Evolutionary conservation across 2,797 vertebrate species (phyloP), one percentile per base, ranked within the genome.

Genomic region (Melanotaenia boesemani): DNA sequence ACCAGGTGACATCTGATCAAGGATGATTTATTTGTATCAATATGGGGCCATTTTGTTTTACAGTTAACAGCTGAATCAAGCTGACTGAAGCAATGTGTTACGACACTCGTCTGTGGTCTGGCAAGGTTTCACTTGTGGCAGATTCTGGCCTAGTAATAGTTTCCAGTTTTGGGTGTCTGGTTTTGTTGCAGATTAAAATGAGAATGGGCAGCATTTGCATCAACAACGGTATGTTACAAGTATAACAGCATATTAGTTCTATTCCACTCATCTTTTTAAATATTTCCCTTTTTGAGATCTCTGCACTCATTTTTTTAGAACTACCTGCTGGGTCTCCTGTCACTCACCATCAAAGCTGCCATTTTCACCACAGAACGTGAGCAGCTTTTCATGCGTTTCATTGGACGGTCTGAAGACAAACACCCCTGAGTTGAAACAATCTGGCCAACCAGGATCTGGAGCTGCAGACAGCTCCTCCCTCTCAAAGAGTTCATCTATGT

Each of bases 361-460:
- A 26, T 96, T 94, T 88, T 98, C 96, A 0, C 88, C 82, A 65
- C 97, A 97, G 90, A 95, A 89, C 1, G 89, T 79, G 63, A 99
- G 82, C 59, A 99, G 94, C 78, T 96, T 94, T 72, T 91, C 91
- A 63, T 98, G 96, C 0, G 97, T 99, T 86, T 98, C 96, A 4
- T 95, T 89, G 70, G 97, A 98, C 67, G 98, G 98, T 13, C 80
- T 95, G 88, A 95, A 98, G 80, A 98, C 97, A 72, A 99, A 99
- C 70, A 99, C 97, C 44, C 98, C 98, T 0, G 97, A 98, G 92
- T 99, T 99, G 90, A 99, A 99, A 86, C 98, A 99, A 88, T 99
- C 98, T 0, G 98, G 98, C 98, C 98, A 99, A 37, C 98, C 98
- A 0, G 98, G 98, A 86, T 99, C 98, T 4, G 98, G 98, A 4